A percentile compares a stretch with the other conserved stretches of the same genome.
Conservation (phyloP, 2,113 vertebrate species). For the Saguinus imperator region DNA sequence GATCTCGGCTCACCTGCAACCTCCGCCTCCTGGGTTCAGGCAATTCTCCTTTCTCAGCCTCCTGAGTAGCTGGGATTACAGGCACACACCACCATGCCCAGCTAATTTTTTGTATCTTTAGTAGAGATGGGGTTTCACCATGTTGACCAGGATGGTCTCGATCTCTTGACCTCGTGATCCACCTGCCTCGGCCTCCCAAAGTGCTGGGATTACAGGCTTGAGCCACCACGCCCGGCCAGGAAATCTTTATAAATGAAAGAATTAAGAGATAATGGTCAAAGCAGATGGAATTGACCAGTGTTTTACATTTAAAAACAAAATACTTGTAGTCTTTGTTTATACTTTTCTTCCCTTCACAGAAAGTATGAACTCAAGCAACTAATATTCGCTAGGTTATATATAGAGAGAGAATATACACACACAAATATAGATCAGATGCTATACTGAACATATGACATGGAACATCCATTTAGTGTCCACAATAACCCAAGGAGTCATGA, state of each 20-base stretch:
- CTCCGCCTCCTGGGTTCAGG: no score
- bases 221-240: neutral
- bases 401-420: neutral
- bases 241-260: constrained; percentile 33
- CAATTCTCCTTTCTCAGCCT: no score
- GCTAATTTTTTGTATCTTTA: no score
- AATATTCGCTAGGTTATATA: neutral
- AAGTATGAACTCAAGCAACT: neutral
- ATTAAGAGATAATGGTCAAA: constrained; percentile 21
- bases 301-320: neutral
- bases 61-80: no score
- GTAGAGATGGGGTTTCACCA: no score
- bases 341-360: neutral
- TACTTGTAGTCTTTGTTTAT: neutral
- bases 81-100: no score
- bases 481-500: neutral
- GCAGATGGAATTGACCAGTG: neutral
- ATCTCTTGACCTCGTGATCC: no score
- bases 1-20: no score
- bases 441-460: neutral
- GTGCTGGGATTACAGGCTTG: no score
- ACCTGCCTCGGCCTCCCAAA: no score
- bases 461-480: neutral
- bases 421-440: neutral
- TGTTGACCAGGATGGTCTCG: no score